Evolutionary conservation across 2,888 invertebrate genomes (phyloP), one percentile per base, ranked within the genome.

Genomic region (Gerris lacustris): DNA sequence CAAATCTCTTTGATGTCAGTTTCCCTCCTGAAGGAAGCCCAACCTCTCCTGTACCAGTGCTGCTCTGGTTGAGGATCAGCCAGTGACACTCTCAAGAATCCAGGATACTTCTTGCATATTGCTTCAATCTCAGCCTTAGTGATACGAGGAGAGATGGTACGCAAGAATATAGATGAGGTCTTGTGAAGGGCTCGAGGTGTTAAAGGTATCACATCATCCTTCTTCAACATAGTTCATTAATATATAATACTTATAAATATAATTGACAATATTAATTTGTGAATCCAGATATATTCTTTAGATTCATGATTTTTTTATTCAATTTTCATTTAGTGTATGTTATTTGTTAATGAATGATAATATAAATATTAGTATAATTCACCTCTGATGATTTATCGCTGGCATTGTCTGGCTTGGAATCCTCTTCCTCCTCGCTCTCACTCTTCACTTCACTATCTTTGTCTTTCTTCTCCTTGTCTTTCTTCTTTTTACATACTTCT

Each of bases 1-100:
- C 98, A 99, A 76, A 99, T 98, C 79, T 99, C 98, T 80, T 98
- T 98, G 76, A 99, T 98, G 81, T 98, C 97, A 67, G 98, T 96
- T 78, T 94, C 92, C 31, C 96, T 86, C 75, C 93, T 91, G 82
- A 97, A 98, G 0, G 98, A 98, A 55, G 97, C 96, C 98, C 98
- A 99, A 63, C 97, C 99, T 68, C 98, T 87, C 15, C 99, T 88
- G 81, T 94, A 92, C 91, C 97, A 99, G 66, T 95, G 87, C 68
- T 73, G 86, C 79, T 99, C 99, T 0, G 96, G 93, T 78, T 96
- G 87, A 0, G 99, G 98, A 82, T 99, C 99, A 0, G 98, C 96
- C 70, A 99, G 86, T 0, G 97, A 96, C 11, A 98, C 94, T 69
- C 99, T 87, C 72, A 98, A 82, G 80, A 94, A 99, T 0, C 98